Evolutionary conservation across 2,888 invertebrate species (phyloP).

Genomic region (Apodemia zela): DNA sequence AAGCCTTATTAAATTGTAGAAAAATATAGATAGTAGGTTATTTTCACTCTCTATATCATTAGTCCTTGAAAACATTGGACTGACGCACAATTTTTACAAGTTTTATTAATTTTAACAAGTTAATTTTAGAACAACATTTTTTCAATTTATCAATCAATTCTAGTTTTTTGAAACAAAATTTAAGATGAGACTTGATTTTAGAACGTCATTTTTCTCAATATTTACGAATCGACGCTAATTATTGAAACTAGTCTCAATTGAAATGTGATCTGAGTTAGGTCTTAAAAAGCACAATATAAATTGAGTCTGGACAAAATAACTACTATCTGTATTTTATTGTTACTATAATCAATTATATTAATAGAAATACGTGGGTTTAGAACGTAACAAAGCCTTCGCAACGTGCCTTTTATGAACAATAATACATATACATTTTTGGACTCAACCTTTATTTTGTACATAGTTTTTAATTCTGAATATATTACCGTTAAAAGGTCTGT

Average conservation of each 20-base stretch:
- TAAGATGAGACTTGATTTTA: slow-evolving; percentile 2
- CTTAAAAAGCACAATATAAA: too few relatives aligned
- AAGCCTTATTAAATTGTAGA: slow-evolving; percentile 23
- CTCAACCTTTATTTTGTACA: slow-evolving; percentile 18
- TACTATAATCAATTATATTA: too few relatives aligned
- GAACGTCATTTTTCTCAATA: too few relatives aligned
- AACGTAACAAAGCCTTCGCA: slow-evolving; percentile 44
- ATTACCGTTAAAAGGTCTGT: slow-evolving; percentile 40
- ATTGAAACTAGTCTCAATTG: too few relatives aligned
- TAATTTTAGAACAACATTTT: too few relatives aligned
- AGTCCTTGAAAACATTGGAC: background rate
- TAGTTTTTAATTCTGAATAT: slow-evolving; percentile 20
- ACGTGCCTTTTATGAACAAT: slow-evolving; percentile 49
- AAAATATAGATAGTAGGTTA: slow-evolving; percentile 27
- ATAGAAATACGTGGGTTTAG: slow-evolving; percentile 28
- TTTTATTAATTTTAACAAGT: too few relatives aligned
- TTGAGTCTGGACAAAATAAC: too few relatives aligned
- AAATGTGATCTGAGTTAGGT: too few relatives aligned
- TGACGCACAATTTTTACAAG: background rate
- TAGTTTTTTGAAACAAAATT: background rate
- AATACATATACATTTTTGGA: slow-evolving; percentile 24
- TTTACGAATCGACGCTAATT: too few relatives aligned
- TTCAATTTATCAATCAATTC: too few relatives aligned
- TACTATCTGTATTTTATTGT: too few relatives aligned
- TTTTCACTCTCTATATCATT: background rate